Evolutionary conservation across 1,140 invertebrate genomes (phyloP).

Genomic region (Drosophila ananassae): DNA sequence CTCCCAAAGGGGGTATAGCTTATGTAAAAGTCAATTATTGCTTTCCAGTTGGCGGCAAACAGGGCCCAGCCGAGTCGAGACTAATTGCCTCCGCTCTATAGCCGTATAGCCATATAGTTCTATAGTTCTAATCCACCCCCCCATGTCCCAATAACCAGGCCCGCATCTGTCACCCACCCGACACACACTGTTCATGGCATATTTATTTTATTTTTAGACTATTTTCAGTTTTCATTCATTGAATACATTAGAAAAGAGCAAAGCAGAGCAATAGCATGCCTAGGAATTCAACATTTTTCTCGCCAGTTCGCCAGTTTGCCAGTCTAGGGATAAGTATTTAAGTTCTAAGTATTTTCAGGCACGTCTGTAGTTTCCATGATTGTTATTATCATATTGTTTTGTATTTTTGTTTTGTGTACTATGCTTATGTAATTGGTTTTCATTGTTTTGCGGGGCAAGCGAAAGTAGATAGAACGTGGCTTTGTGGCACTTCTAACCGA

Average conservation of each 20-base stretch:
- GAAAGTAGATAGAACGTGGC: slow-evolving; percentile 41
- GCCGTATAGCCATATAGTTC: slow-evolving; percentile 8
- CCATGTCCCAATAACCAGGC: slow-evolving; percentile 20
- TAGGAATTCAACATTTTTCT: slow-evolving; percentile 38
- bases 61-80: slow-evolving; percentile 12
- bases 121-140: slow-evolving; percentile 44
- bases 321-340: neutral
- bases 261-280: neutral
- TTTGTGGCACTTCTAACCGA: neutral
- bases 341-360: slow-evolving; percentile 35
- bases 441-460: slow-evolving; percentile 24
- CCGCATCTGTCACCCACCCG: slow-evolving; percentile 43
- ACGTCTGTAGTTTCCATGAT: slow-evolving; percentile 36
- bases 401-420: slow-evolving; percentile 11
- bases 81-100: slow-evolving; percentile 34
- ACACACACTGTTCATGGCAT: slow-evolving; percentile 42
- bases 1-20: slow-evolving; percentile 9
- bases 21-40: slow-evolving; percentile 45
- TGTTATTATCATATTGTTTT: slow-evolving; percentile 44
- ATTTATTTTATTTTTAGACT: slow-evolving; percentile 49
- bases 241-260: slow-evolving; percentile 7
- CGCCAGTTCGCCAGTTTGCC: slow-evolving; percentile 1
- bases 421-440: slow-evolving; percentile 48
- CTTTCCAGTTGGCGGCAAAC: slow-evolving; percentile 4
- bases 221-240: slow-evolving; percentile 50